phyloP scores from a whole-genome alignment of 1,140 invertebrate genomes.

The Ptiloglossa arizonensis region DNA sequence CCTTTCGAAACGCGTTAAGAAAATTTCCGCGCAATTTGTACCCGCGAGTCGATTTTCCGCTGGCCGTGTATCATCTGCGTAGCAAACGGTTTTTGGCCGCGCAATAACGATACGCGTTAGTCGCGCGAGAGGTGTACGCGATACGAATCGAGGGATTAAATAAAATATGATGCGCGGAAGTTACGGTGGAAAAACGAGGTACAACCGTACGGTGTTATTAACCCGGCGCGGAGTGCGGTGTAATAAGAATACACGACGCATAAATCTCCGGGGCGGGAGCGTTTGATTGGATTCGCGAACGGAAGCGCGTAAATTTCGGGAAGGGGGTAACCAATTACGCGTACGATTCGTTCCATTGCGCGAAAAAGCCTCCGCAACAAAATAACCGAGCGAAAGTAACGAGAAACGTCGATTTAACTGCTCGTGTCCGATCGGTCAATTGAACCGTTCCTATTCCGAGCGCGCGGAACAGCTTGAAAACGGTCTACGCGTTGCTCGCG shows the following conservation, averaged over 20 bases:
- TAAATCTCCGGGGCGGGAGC: neutral
- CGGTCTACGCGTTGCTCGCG: neutral
- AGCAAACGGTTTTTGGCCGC: too few species aligned
- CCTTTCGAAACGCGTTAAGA: too few species aligned
- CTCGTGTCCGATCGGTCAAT: slow-evolving; percentile 34
- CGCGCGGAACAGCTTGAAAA: slow-evolving; percentile 18
- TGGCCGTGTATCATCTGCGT: too few species aligned
- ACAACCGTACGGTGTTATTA: too few species aligned
- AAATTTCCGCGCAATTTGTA: too few species aligned
- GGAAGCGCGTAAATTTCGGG: slow-evolving; percentile 15
- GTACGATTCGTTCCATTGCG: slow-evolving; percentile 39
- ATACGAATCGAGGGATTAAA: too few species aligned
- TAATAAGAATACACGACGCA: too few species aligned
- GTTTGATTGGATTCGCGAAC: neutral
- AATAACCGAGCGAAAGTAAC: slow-evolving; percentile 42
- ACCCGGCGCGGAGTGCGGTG: neutral
- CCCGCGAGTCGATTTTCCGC: too few species aligned
- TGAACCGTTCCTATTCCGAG: slow-evolving; percentile 28
- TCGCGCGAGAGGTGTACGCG: too few species aligned
- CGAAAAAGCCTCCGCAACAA: slow-evolving; percentile 32
- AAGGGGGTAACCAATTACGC: slow-evolving; percentile 30
- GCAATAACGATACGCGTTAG: too few species aligned
- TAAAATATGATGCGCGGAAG: too few species aligned
- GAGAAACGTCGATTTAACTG: slow-evolving; percentile 49
- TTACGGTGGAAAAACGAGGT: too few species aligned